phyloP scores from a whole-genome alignment of 2,888 invertebrate species.

The Drosophila hamatofila region DNA sequence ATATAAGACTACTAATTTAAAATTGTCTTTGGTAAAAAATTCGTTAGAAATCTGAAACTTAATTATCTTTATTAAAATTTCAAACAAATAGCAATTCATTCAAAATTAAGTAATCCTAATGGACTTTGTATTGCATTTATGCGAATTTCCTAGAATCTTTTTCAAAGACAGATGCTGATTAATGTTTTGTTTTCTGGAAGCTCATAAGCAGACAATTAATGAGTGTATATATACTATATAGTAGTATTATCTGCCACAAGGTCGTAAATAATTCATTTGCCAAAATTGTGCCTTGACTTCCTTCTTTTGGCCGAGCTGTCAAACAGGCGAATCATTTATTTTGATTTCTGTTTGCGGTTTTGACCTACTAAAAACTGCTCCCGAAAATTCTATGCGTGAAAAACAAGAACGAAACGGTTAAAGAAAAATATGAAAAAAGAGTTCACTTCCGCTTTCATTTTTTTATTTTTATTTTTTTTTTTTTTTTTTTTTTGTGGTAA shows the following conservation, averaged over 20 bases:
- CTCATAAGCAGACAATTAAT: slow-evolving; percentile 19
- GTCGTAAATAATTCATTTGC: slow-evolving; percentile 57
- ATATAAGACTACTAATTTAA: no score
- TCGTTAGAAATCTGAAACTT: no score
- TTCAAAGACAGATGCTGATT: neutral
- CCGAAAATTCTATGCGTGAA: slow-evolving; percentile 35
- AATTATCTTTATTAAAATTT: neutral
- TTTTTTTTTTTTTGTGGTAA: neutral
- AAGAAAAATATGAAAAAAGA: slow-evolving; percentile 16
- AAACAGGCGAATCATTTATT: slow-evolving; percentile 24
- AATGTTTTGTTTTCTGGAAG: slow-evolving; percentile 8
- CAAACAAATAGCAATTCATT: neutral
- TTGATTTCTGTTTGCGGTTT: slow-evolving; percentile 42
- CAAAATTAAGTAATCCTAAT: neutral
- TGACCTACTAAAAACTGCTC: slow-evolving; percentile 59
- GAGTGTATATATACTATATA: slow-evolving; percentile 17
- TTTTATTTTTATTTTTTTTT: neutral
- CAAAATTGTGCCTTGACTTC: slow-evolving; percentile 60
- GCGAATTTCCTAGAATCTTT: neutral
- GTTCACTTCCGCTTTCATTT: slow-evolving; percentile 49
- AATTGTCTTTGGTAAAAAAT: no score
- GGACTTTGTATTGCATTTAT: neutral
- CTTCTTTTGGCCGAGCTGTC: slow-evolving; percentile 44
- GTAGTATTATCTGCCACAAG: slow-evolving; percentile 43
- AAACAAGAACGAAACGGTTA: slow-evolving; percentile 1